phyloP scores from a whole-genome alignment of 2,888 invertebrate species.

The Epinotia ramella region DNA sequence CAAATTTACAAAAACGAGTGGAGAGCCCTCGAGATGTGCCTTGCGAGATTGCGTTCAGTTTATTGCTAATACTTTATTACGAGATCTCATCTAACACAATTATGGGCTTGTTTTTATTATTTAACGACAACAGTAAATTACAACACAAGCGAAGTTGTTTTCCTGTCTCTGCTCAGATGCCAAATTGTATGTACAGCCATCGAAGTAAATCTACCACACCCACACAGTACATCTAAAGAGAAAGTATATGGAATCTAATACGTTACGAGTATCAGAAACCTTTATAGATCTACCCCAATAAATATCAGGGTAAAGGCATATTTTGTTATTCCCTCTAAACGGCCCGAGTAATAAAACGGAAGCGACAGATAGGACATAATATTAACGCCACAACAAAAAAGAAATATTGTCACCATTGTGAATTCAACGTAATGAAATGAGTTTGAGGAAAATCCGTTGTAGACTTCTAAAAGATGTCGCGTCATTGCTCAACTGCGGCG shows the following conservation, averaged over 20 bases:
- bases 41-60: constrained; percentile 43
- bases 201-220: neutral
- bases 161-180: neutral
- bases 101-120: constrained; percentile 5
- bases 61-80: constrained; percentile 42
- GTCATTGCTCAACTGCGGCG: constrained; percentile 36
- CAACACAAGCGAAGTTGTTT: neutral
- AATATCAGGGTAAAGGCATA: constrained; percentile 17
- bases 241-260: neutral
- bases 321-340: constrained; percentile 25
- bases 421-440: constrained; percentile 40
- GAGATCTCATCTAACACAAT: constrained; percentile 36
- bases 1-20: constrained; percentile 44
- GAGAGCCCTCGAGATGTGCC: constrained; percentile 36
- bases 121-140: constrained; percentile 15
- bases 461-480: constrained; percentile 26
- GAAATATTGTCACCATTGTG: constrained; percentile 39
- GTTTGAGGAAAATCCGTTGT: constrained; percentile 39
- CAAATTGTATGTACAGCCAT: neutral
- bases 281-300: neutral
- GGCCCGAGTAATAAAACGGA: constrained; percentile 25
- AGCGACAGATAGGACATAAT: constrained; percentile 31
- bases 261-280: neutral
- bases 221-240: neutral
- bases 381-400: constrained; percentile 41